Base-by-base conservation (phyloP, 2,113 vertebrate genomes). In the Tetrax tetrax region DNA sequence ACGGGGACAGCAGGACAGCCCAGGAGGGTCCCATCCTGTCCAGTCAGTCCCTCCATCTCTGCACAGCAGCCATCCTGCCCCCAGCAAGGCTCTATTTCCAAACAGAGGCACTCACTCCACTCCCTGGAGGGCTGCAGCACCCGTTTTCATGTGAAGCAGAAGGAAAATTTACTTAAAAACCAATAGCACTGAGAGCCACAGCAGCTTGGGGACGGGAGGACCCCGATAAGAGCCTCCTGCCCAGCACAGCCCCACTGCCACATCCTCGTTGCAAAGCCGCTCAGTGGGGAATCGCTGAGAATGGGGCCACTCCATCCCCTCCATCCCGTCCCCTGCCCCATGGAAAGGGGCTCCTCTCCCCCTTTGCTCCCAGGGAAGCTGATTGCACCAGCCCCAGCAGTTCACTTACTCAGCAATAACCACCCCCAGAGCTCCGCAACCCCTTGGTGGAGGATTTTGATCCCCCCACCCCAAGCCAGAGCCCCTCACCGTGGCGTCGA, bases 261-360 rank as follows among this genome's bases (percentile, higher is more conserved):
- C 47, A 8, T n/a, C 12, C 43, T 28, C 29, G 47, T 25, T 60
- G 18, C n/a, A 25, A 70, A 57, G 45, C 50, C 0, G 1, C 45
- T 53, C 10, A 0, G 31, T 3, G 12, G 15, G 9, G 23, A 18
- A 28, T 23, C 0, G 0, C 45, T 21, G 54, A n/a, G 45, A 82
- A 27, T 0, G 0, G 18, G 47, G 41, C 31, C 37, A 13, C 45
- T 70, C 48, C 6, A 0, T 17, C 6, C 38, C 33, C 41, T 2
- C 0, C 28, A 54, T 25, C 41, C 59, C 8, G 4, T 54, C 29
- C 43, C 35, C 16, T 3, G 29, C 29, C 45, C n/a, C 6, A 1
- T 3, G 29, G 22, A 54, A 78, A 60, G 9, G 21, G n/a, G 24
- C 27, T 93, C 35, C 60, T 77, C 54, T 84, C 47, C 29, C 29